Percentiles rank a stretch among this genome's conserved stretches.
Conservation (phyloP, 1,140 invertebrate species). For the Thaumatotibia leucotreta region DNA sequence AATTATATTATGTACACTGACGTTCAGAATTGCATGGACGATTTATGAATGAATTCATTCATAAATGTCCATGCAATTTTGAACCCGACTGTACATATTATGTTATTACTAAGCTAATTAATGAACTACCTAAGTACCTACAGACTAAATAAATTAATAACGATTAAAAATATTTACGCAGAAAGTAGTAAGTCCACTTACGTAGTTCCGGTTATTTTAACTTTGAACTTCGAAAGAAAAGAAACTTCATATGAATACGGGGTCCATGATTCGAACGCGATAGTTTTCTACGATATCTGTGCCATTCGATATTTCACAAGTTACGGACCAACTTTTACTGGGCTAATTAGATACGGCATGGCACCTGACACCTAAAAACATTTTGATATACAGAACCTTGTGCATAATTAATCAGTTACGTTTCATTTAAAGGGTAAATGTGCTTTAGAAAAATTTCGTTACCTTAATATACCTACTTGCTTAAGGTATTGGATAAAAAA, state of each 20-base stretch:
- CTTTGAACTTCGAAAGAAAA: not conserved
- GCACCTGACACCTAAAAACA: conserved; percentile 15
- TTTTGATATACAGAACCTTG: not conserved
- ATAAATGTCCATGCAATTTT: no score
- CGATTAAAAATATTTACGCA: no score
- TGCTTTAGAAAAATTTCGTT: not conserved
- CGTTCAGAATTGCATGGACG: no score
- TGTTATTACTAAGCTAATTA: no score
- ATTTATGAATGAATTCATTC: no score
- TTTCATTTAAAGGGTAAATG: not conserved
- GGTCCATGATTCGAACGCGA: not conserved
- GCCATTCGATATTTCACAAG: conserved; percentile 15
- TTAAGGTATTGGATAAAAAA: no score
- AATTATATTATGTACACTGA: no score
- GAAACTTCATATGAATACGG: not conserved
- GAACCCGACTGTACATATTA: no score
- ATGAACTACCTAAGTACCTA: no score
- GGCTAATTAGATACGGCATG: conserved; percentile 20
- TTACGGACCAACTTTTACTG: conserved; percentile 15
- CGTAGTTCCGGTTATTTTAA: not conserved
- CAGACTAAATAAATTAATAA: no score
- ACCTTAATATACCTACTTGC: not conserved
- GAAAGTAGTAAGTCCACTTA: no score
- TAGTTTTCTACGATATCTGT: conserved; percentile 2
- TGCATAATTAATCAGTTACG: not conserved